Evolutionary conservation across 2,888 invertebrate genomes (phyloP).

Genomic region (Epiblema foenella): DNA sequence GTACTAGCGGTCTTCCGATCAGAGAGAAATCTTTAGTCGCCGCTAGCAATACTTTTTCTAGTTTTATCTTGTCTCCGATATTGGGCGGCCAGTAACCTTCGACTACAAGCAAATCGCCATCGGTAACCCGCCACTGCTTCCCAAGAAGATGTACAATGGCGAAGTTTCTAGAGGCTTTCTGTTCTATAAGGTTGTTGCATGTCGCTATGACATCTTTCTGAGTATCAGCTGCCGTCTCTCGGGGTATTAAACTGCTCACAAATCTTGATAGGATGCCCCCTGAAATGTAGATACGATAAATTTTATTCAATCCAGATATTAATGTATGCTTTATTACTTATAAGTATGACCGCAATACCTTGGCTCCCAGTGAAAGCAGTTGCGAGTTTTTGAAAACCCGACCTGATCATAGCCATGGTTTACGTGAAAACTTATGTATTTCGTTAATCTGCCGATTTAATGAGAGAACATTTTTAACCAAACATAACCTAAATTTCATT

Average conservation of each 20-base stretch:
- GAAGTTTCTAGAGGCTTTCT: conserved; percentile 88
- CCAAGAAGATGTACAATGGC: conserved; percentile 93
- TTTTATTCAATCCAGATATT: neutral
- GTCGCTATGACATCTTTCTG: conserved; percentile 84
- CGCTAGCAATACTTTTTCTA: conserved; percentile 93
- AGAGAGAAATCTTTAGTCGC: conserved; percentile 93
- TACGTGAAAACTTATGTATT: conserved; percentile 38
- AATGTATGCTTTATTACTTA: neutral
- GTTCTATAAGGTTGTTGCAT: conserved; percentile 86
- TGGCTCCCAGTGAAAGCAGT: conserved; percentile 61
- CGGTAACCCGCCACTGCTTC: conserved; percentile 93
- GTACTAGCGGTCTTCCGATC: conserved; percentile 91
- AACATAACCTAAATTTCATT: conserved; percentile 33
- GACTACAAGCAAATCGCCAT: conserved; percentile 92
- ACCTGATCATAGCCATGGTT: conserved; percentile 67
- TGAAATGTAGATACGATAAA: conserved; percentile 53
- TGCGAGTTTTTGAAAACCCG: conserved; percentile 68
- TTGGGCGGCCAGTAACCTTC: conserved; percentile 94
- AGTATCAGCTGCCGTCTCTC: conserved; percentile 60
- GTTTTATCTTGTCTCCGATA: conserved; percentile 90
- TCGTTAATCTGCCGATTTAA: conserved; percentile 7
- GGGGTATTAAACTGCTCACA: conserved; percentile 61
- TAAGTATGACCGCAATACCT: conserved; percentile 55
- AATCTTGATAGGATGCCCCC: conserved; percentile 73
- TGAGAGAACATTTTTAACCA: conserved; percentile 21